Percentiles rank a stretch among this genome's conserved stretches.
Conservation (phyloP, 2,797 vertebrate genomes). For the Lutjanus campechanus region DNA sequence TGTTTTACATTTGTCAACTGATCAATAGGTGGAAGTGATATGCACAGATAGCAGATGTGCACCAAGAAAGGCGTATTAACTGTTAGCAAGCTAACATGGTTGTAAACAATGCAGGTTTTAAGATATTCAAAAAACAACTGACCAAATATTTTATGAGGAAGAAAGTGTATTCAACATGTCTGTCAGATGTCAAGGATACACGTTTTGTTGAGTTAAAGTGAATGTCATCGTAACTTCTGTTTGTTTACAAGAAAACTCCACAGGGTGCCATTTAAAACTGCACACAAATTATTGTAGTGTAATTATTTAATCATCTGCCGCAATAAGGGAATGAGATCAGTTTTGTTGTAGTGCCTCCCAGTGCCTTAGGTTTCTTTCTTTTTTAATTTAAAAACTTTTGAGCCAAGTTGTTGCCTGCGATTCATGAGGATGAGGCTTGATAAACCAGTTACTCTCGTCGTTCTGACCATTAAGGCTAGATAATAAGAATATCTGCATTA, state of each 20-base stretch:
- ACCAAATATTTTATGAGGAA: neutral
- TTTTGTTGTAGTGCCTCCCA: neutral
- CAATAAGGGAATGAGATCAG: neutral
- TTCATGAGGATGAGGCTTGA: neutral
- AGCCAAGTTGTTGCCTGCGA: too few relatives aligned
- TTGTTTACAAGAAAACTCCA: neutral
- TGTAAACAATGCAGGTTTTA: neutral
- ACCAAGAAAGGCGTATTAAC: neutral
- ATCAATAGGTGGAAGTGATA: neutral
- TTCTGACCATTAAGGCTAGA: neutral
- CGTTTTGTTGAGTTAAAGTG: neutral
- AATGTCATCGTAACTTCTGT: neutral
- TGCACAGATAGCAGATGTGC: neutral
- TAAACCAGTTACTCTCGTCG: neutral
- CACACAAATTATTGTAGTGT: neutral
- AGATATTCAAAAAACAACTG: neutral
- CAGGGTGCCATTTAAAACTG: neutral
- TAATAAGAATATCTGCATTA: neutral
- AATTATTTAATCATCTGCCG: neutral
- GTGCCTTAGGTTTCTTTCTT: neutral
- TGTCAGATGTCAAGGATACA: neutral
- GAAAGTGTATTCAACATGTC: neutral
- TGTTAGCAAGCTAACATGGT: neutral
- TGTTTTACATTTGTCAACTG: neutral
- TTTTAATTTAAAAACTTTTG: neutral